phyloP scores from a whole-genome alignment of 53 echinoderm and acorn worm species.

The Echinometra lucunter region DNA sequence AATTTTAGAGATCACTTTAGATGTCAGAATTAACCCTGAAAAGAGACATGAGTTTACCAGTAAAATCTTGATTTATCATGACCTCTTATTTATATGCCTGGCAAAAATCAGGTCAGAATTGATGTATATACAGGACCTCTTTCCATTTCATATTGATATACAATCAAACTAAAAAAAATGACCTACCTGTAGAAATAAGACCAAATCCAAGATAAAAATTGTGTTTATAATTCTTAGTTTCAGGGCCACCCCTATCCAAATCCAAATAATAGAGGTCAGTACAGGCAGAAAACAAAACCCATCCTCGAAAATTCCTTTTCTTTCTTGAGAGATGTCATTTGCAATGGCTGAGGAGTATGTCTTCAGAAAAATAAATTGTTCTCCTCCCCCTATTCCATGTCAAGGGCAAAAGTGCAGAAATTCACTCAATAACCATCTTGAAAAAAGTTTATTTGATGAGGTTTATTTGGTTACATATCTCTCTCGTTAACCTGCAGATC shows the following conservation, averaged over 20 bases:
- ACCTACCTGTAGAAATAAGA: constrained; percentile 50
- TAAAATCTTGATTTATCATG: background rate
- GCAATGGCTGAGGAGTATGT: constrained; percentile 47
- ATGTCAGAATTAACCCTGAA: background rate
- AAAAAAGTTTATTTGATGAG: constrained; percentile 67
- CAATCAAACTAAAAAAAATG: constrained; percentile 64
- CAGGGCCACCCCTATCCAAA: constrained; percentile 53
- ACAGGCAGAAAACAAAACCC: constrained; percentile 18
- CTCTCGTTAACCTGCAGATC: constrained; percentile 52
- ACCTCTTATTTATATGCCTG: background rate
- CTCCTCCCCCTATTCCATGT: constrained; percentile 24
- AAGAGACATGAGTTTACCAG: background rate
- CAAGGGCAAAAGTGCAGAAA: constrained; percentile 46
- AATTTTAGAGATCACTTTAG: background rate
- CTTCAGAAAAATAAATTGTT: constrained; percentile 66
- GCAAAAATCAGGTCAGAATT: background rate
- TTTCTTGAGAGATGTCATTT: constrained; percentile 31
- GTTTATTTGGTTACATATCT: constrained; percentile 67
- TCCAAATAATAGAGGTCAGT: constrained; percentile 68
- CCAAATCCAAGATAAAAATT: constrained; percentile 62
- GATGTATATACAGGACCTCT: background rate
- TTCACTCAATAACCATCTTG: background rate
- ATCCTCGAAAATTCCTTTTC: background rate
- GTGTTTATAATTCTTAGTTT: constrained; percentile 56
- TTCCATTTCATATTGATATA: background rate